A percentile compares a stretch with the other conserved stretches of the same genome.
Evolutionary conservation across 2,888 invertebrate genomes (phyloP).

Genomic region (Pheosia gnoma): DNA sequence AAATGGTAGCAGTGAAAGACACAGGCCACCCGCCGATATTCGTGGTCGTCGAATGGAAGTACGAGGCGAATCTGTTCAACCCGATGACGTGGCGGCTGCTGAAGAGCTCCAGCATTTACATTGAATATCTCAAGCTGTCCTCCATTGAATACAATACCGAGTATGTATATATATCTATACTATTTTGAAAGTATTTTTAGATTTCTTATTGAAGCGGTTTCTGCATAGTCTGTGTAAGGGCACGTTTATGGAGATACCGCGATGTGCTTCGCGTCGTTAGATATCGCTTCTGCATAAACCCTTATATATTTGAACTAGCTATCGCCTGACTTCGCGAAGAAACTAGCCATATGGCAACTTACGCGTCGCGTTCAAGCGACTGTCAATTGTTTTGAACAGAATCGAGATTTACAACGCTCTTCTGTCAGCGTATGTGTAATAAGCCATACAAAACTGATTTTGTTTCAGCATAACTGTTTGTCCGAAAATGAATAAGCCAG

Average conservation of each 20-base stretch:
- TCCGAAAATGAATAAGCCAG: conserved; percentile 85
- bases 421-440: not conserved
- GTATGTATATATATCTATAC: conserved; percentile 68
- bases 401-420: too few species aligned
- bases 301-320: too few species aligned
- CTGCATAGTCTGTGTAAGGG: too few species aligned
- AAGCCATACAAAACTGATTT: not conserved
- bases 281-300: too few species aligned
- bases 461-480: conserved; percentile 87
- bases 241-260: too few species aligned
- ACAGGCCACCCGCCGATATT: conserved; percentile 86
- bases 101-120: conserved; percentile 88
- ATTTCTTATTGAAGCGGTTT: too few species aligned
- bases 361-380: too few species aligned
- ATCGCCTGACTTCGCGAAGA: too few species aligned
- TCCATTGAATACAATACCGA: conserved; percentile 88
- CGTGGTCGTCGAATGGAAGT: conserved; percentile 90
- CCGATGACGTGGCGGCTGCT: conserved; percentile 93
- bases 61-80: conserved; percentile 90
- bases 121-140: conserved; percentile 88
- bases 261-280: too few species aligned
- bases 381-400: not conserved
- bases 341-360: too few species aligned
- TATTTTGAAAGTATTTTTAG: not conserved
- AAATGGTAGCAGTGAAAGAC: conserved; percentile 87